Conservation (phyloP, 92 coral and sea anemone genomes). For the Zoanthus sociatus region DNA sequence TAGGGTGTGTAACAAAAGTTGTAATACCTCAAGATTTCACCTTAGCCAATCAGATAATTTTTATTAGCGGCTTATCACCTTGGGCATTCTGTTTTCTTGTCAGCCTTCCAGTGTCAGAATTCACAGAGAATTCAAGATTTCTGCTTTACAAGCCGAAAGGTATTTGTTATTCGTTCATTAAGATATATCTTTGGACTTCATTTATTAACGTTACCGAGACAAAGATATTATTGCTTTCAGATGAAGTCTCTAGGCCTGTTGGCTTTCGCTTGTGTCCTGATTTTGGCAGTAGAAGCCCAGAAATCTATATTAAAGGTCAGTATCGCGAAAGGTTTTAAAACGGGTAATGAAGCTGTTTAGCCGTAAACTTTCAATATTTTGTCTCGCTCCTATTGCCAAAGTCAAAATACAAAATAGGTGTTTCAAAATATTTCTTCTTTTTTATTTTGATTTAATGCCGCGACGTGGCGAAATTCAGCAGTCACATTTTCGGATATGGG, state of each 20-base stretch:
- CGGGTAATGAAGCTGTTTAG: background rate
- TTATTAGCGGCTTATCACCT: conserved; percentile 15
- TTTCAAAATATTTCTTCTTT: background rate
- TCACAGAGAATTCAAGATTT: conserved; percentile 16
- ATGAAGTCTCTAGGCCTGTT: conserved; percentile 60
- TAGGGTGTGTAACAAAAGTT: conserved; percentile 43
- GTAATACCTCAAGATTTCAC: background rate
- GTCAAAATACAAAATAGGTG: background rate
- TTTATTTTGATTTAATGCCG: background rate
- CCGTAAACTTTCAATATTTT: background rate
- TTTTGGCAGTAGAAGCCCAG: conserved; percentile 56
- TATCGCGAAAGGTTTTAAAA: background rate
- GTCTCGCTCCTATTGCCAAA: background rate
- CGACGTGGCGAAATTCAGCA: conserved; percentile 41
- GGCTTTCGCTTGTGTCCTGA: conserved; percentile 36
- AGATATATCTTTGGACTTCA: background rate
- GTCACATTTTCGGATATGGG: background rate
- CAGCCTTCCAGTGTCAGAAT: background rate
- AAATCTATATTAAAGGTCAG: conserved; percentile 48
- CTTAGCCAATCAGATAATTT: conserved; percentile 23
- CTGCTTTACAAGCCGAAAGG: conserved; percentile 28
- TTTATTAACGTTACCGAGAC: background rate
- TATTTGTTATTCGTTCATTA: background rate
- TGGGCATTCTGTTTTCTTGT: conserved; percentile 19
- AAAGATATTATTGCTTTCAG: conserved; percentile 5